Base-by-base conservation (phyloP, 37 sponge, comb jelly and placozoan genomes). In the Chondrilla cf. caribensis region DNA sequence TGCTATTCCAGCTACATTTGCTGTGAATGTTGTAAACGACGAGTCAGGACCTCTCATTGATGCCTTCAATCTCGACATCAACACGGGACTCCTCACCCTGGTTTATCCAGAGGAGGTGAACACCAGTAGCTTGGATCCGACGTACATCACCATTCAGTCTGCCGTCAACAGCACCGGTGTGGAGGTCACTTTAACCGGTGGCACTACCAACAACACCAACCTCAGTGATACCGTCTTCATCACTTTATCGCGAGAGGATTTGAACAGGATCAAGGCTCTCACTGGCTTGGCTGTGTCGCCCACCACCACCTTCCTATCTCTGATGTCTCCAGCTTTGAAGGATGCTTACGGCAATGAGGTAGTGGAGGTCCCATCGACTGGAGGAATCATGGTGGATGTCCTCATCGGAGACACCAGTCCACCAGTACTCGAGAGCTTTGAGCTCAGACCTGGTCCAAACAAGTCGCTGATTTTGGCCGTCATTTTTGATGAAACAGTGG, bases 191-290 rank as follows among this genome's bases (percentile, higher is more conserved):
- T 83, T 96, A 0, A 87, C 89, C 22, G 83, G 84, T 31, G 91
- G 94, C 21, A 68, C 54, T n/a, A 62, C 8, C 29, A 88, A 87
- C 25, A 41, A 60, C 0, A 60, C 47, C 24, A 39, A 60, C 32
- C 40, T 78, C 25, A 44, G 39, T 22, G 33, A 35, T 77, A 79
- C 68, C 36, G 38, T 92, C 43, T 78, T 21, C 37, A 47, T 94
- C 28, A 33, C 11, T 41, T 70, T 94, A 22, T 37, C 44, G 6
- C 3, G 44, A 29, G 38, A 22, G 47, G 91, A 90, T 41, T 47
- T 94, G 6, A 90, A 90, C 68, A 86, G 86, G 31, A 80, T 95
- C 58, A 95, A 95, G 42, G 87, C 88, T 6, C 42, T 85, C 33
- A 79, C 84, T 43, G 43, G 32, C 2, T 66, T 92, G 22, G 90